Evolutionary conservation across 1,140 invertebrate genomes (phyloP).

Genomic region (Pomphorhynchus laevis): DNA sequence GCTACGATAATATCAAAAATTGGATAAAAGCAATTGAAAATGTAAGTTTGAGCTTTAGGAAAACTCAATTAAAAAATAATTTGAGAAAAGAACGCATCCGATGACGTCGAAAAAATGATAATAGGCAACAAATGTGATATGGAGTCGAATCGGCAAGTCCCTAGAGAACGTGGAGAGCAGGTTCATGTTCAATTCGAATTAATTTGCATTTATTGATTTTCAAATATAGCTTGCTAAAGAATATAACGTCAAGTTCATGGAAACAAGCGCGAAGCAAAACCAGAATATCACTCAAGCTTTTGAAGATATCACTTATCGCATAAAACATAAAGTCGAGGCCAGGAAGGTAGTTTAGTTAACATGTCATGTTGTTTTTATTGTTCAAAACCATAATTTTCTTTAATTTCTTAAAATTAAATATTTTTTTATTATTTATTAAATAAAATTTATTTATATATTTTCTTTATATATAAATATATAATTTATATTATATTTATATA

Average conservation of each 20-base stretch:
- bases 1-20: constrained; percentile 88
- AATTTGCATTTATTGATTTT: neutral
- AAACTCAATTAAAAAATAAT: neutral
- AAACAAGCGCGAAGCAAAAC: constrained; percentile 90
- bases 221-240: constrained; percentile 47
- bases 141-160: constrained; percentile 70
- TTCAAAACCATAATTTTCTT: too few relatives aligned
- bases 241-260: constrained; percentile 82
- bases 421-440: too few relatives aligned
- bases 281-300: constrained; percentile 89
- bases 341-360: neutral
- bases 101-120: constrained; percentile 98
- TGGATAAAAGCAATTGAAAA: constrained; percentile 92
- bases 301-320: constrained; percentile 71
- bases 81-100: constrained; percentile 69
- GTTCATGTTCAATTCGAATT: constrained; percentile 11
- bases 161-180: constrained; percentile 41
- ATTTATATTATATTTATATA: too few relatives aligned
- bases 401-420: too few relatives aligned
- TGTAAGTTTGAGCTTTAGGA: constrained; percentile 16
- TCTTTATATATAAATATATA: too few relatives aligned
- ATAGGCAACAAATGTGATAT: constrained; percentile 98
- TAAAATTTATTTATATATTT: too few relatives aligned
- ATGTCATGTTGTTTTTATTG: too few relatives aligned
- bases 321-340: constrained; percentile 34